Base-by-base conservation (phyloP, 2,113 vertebrate species). In the Australoheros scitulus region DNA sequence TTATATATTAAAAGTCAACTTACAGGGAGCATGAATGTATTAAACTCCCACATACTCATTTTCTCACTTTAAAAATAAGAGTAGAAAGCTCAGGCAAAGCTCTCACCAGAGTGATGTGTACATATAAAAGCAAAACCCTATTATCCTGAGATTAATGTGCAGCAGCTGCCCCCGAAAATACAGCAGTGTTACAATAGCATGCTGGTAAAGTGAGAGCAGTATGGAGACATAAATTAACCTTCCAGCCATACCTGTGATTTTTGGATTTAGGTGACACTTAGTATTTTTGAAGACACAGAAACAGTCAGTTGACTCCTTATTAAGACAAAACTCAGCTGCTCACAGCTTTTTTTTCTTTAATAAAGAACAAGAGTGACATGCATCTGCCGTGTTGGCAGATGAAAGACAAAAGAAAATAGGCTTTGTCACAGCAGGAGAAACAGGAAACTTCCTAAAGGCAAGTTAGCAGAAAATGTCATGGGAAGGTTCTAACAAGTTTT, bases 1-100 rank as follows among this genome's bases (percentile, higher is more conserved):
- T 91, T 81, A 58, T 80, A 82, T 79, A 88, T 90, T 91, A 91
- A 89, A 91, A 89, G 83, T 79, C 65, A 90, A 88, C 88, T 89
- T 86, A 60, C 78, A 61, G 76, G 22, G 56, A 87, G 82, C 68
- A 82, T 57, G 32, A 80, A 75, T 63, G 43, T 76, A 90, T 88
- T 84, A 90, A 90, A 90, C 60, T 80, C 81, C 78, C 84, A 81
- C 78, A 75, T 80, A 79, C 75, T 90, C 6, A 80, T 89, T 65
- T 77, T 10, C 7, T 58, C 36, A 24, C 55, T 75, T 74, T 56
- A 50, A 57, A 75, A 80, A 61, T 20, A 88, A 59, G 47, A 80
- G 61, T 38, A 76, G 38, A 38, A 36, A 77, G 64, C 11, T 3
- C 9, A 77, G 14, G 24, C 34, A 74, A 80, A 61, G 81, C 61